Percentiles rank a stretch among this genome's conserved stretches.
These are phyloP conservation scores for Sinella curviseta DNA, from an alignment of 1,140 invertebrate genomes.

Conservation along the genomic window DNA sequence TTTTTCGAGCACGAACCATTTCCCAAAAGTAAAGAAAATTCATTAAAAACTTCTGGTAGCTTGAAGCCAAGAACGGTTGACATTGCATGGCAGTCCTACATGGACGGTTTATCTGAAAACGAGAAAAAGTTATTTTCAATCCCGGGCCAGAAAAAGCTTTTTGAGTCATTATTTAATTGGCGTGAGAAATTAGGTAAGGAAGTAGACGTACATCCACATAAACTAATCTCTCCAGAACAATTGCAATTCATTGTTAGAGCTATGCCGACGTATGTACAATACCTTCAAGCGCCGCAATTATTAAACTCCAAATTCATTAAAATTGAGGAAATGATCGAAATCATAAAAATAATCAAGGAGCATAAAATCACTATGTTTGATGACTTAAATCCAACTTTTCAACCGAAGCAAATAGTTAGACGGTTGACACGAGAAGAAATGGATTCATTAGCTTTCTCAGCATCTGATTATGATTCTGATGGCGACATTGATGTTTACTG, in stretches of 20 bases:
- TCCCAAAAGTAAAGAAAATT: background rate
- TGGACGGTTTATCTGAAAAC: background rate
- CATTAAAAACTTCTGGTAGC: background rate
- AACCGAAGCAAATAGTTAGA: background rate
- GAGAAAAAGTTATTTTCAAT: background rate
- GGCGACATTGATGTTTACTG: background rate
- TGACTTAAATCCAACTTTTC: background rate
- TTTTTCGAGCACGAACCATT: background rate
- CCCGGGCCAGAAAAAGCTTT: background rate
- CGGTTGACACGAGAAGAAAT: too few species aligned
- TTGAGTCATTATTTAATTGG: background rate
- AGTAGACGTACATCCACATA: background rate
- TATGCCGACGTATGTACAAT: background rate
- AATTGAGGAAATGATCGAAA: background rate
- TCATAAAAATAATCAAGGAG: background rate
- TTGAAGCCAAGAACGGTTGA: background rate
- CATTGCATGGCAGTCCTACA: background rate
- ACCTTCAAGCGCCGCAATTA: background rate
- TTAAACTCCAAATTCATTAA: background rate
- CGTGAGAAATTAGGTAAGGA: background rate
- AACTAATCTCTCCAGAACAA: background rate
- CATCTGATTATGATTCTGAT: background rate
- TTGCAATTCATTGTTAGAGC: background rate
- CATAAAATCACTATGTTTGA: background rate
- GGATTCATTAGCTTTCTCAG: background rate